phyloP scores from a whole-genome alignment of 2,113 vertebrate species.

The Rhea americana region DNA sequence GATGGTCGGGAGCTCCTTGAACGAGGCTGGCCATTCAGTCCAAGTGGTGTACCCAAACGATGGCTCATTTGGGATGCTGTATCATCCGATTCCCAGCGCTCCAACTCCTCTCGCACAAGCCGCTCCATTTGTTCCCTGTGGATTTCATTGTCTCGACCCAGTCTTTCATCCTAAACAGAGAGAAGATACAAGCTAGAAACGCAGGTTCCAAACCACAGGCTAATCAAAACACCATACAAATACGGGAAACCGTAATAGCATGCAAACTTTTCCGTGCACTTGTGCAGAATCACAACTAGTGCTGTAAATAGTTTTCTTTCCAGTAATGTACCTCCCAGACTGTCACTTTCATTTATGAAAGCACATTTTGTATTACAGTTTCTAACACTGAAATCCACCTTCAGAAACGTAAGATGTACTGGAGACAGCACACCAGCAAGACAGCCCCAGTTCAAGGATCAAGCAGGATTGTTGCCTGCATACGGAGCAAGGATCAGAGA shows the following conservation, averaged over 20 bases:
- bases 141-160: conserved; percentile 85
- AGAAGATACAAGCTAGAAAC: not conserved
- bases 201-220: not conserved
- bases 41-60: conserved; percentile 75
- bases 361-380: not conserved
- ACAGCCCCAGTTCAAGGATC: not conserved
- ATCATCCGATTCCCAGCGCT: conserved; percentile 93
- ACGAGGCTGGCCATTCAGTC: conserved; percentile 72
- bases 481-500: not conserved
- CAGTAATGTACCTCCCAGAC: not conserved
- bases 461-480: not conserved
- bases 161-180: conserved; percentile 84
- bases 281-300: not conserved
- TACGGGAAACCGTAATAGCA: fast-evolving
- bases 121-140: conserved; percentile 93
- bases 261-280: not conserved
- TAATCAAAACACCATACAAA: not conserved
- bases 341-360: not conserved
- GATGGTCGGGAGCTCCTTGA: conserved; percentile 78
- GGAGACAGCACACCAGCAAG: not conserved
- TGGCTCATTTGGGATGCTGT: conserved; percentile 87
- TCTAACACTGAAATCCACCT: not conserved
- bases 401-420: not conserved
- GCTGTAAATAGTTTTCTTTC: not conserved
- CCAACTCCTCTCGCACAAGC: conserved; percentile 91